These are phyloP conservation scores for Sebastes oblongus DNA, from an alignment of 2,797 vertebrate genomes.

Conservation along the genomic window DNA sequence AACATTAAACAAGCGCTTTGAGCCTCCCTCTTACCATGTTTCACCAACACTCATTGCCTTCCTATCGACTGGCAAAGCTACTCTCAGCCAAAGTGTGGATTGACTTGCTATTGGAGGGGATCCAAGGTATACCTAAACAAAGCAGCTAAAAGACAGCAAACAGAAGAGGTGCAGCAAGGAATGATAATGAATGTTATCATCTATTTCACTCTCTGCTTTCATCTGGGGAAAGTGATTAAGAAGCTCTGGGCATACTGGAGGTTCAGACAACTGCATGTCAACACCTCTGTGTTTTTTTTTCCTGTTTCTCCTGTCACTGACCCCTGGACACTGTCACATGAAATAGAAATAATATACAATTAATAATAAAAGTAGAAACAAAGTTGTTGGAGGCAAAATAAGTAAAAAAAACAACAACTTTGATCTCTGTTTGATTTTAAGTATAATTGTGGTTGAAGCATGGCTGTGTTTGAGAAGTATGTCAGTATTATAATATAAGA, in stretches of 20 bases:
- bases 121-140: slow-evolving; percentile 32
- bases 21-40: slow-evolving; percentile 36
- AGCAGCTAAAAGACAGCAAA: slow-evolving; percentile 20
- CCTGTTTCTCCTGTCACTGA: not conserved
- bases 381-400: not conserved
- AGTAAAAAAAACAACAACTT: not conserved
- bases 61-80: slow-evolving; percentile 24
- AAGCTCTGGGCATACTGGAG: not conserved
- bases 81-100: not conserved
- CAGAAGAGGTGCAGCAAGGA: not conserved
- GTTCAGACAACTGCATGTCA: not conserved
- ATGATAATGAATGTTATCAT: slow-evolving; percentile 2
- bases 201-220: slow-evolving; percentile 2
- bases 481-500: not conserved
- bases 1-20: slow-evolving; percentile 41
- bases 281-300: not conserved
- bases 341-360: not conserved
- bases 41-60: slow-evolving; percentile 29
- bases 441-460: not conserved
- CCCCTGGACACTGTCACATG: not conserved
- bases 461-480: not conserved
- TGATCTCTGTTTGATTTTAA: not conserved
- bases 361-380: not conserved
- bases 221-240: not conserved
- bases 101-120: slow-evolving; percentile 19